These are phyloP conservation scores for Drosophila meridiana DNA, from an alignment of 2,888 invertebrate species.

Conservation along the genomic window DNA sequence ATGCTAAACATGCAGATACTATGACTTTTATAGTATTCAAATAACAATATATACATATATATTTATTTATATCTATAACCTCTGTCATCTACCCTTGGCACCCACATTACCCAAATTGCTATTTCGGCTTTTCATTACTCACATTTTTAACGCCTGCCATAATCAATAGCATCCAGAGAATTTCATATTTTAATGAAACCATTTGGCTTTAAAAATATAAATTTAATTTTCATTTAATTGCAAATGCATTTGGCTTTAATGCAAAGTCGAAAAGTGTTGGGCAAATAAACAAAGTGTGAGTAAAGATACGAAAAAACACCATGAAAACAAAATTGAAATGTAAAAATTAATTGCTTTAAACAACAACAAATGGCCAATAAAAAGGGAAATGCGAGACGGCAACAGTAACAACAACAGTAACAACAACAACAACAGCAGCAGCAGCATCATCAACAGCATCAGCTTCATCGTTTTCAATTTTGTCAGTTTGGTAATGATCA, in stretches of 20 bases:
- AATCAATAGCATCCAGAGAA: background rate
- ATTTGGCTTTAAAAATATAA: conserved; percentile 22
- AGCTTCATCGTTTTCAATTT: conserved; percentile 46
- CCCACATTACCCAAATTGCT: background rate
- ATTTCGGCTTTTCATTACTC: background rate
- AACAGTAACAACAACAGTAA: conserved; percentile 6
- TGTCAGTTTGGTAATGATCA: conserved; percentile 71
- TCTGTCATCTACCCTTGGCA: background rate
- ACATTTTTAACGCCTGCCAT: conserved; percentile 1
- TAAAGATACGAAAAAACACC: conserved; percentile 10
- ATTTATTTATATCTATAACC: background rate
- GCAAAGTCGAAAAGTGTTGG: conserved; percentile 36
- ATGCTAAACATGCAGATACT: too few species aligned
- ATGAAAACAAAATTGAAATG: conserved; percentile 33
- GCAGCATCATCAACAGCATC: conserved; percentile 10
- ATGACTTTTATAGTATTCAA: too few species aligned
- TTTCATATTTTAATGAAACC: conserved; percentile 1
- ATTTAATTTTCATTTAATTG: conserved; percentile 32
- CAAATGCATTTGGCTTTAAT: conserved; percentile 39
- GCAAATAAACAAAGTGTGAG: conserved; percentile 25
- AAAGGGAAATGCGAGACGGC: conserved; percentile 41
- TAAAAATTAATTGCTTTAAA: conserved; percentile 58
- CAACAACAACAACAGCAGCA: background rate
- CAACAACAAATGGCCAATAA: conserved; percentile 41
- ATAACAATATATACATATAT: too few species aligned